Evolutionary conservation across 2,888 invertebrate genomes (phyloP).

Genomic region (Eledone cirrhosa): DNA sequence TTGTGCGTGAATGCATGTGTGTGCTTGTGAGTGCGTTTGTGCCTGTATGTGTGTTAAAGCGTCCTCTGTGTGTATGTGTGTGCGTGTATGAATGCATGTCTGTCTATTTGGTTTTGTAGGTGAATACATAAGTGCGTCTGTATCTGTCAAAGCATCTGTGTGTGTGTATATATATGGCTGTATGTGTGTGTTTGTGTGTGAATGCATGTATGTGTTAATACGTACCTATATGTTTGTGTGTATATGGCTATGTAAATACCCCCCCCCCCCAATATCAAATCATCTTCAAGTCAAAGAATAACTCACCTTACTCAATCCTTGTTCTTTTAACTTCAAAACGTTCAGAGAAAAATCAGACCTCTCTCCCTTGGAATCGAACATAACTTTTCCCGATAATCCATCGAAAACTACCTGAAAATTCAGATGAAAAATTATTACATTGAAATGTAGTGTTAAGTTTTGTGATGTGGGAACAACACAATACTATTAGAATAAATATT

Average conservation of each 20-base stretch:
- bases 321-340: conserved; percentile 56
- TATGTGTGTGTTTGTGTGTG: background rate
- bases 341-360: conserved; percentile 86
- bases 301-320: conserved; percentile 57
- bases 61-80: background rate
- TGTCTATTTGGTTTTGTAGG: background rate
- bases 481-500: too few relatives aligned
- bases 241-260: background rate
- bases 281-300: background rate
- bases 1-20: background rate
- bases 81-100: background rate
- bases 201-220: background rate
- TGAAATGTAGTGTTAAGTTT: too few relatives aligned
- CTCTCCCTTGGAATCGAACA: conserved; percentile 82
- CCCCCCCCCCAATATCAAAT: background rate
- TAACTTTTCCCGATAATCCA: conserved; percentile 87
- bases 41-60: too few relatives aligned
- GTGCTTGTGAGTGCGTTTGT: background rate
- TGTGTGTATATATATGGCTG: background rate
- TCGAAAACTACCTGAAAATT: conserved; percentile 79
- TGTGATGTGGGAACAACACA: too few relatives aligned
- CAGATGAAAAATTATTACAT: background rate
- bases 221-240: background rate
- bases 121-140: background rate
- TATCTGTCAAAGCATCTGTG: background rate